A percentile compares a stretch with the other conserved stretches of the same genome.
These are phyloP conservation scores for Nasua narica DNA, from an alignment of 2,797 vertebrate species.

Conservation along the genomic window DNA sequence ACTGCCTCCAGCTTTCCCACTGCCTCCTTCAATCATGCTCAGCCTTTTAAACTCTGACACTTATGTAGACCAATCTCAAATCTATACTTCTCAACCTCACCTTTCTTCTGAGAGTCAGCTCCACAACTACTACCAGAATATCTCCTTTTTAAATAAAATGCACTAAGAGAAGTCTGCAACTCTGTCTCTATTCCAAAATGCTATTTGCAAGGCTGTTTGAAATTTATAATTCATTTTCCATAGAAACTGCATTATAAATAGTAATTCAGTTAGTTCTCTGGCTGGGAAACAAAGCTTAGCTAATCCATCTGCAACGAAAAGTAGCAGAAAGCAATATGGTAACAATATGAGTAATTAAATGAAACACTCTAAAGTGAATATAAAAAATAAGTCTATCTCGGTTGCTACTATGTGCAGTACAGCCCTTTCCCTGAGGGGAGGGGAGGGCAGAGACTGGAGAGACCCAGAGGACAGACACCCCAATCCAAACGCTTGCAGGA, in stretches of 20 bases:
- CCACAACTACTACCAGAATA: background rate
- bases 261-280: slow-evolving; percentile 67
- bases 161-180: slow-evolving; percentile 26
- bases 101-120: slow-evolving; percentile 28
- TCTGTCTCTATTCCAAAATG: slow-evolving; percentile 44
- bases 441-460: background rate
- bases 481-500: background rate
- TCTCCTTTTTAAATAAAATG: slow-evolving; percentile 48
- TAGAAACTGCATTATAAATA: slow-evolving; percentile 78
- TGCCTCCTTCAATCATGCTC: background rate
- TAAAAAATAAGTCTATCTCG: background rate
- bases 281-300: slow-evolving; percentile 61
- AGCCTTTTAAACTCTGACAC: background rate
- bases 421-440: background rate
- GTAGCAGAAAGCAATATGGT: slow-evolving; percentile 60
- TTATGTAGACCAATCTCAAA: background rate
- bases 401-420: background rate
- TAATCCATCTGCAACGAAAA: slow-evolving; percentile 71
- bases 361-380: slow-evolving; percentile 41
- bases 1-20: background rate
- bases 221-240: slow-evolving; percentile 74
- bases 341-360: slow-evolving; percentile 49
- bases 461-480: background rate
- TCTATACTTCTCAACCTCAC: background rate
- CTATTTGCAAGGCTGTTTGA: slow-evolving; percentile 60